Base-by-base conservation (phyloP, 1,140 invertebrate genomes). In the Leptonema lineaticorne region DNA sequence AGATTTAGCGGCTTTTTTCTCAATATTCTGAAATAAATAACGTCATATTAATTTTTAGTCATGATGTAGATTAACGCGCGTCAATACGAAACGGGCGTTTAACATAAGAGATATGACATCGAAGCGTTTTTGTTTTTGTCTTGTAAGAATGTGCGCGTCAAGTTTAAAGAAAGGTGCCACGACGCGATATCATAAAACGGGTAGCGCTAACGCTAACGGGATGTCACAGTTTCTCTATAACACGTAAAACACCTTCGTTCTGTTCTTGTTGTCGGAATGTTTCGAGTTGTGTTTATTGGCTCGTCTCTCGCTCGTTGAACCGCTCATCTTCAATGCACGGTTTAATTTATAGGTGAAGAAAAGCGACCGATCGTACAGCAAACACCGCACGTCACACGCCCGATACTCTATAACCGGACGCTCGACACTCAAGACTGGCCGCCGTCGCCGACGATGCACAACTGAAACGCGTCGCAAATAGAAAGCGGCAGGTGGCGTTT, bases 1-100 rank as follows among this genome's bases (percentile, higher is more conserved):
- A 77, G 68, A 67, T 8, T 46, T 46, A 26, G 66, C 29, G 41
- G 62, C 50, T 63, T 72, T 72, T 18, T 53, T 67, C 29, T 41
- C 28, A 8, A 70, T 56, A 58, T 63, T 67, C 69, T 70, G 59
- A 18, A 67, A 66, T 50, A 24, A 3, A 22, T 41, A 41, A 50
- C 5, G 11, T 7, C 11, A 16, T 14, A 20, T 50, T 20, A 20
- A 22, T 46, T 46, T 8, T 46, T 46, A 9, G 29, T 33, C 41
- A 46, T n/a, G 5, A 33, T 6, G 30, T 6, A 33, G 30, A 33
- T 6, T 33, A 33, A 33, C 11, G 11, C 30, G 11, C 30, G 30
- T 11, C 30, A 33, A 33, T 33, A 33, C 11, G 30, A 5, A 33
- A 6, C 30, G 11, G 5, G 11, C 11, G 30, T 11, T 33, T 33